Conservation (phyloP, 2,888 invertebrate genomes). For the Caradrina kadenii region DNA sequence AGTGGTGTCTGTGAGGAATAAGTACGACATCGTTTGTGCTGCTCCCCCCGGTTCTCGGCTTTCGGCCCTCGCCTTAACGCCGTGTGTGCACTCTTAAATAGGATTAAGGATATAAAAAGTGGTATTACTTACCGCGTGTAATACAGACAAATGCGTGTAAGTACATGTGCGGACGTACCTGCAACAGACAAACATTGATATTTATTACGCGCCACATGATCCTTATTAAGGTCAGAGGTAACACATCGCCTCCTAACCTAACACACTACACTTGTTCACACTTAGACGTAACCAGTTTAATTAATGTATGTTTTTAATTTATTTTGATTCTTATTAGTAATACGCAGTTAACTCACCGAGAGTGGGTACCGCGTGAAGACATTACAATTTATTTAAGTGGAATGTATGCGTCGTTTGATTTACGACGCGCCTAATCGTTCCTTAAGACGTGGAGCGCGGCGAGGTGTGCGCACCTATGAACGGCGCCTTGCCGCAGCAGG, state of each 20-base stretch:
- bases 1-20: slow-evolving; percentile 42
- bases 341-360: no score
- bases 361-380: no score
- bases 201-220: slow-evolving; percentile 43
- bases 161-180: slow-evolving; percentile 62
- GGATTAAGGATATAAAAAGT: slow-evolving; percentile 60
- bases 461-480: slow-evolving; percentile 33
- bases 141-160: slow-evolving; percentile 46
- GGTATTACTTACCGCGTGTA: slow-evolving; percentile 58
- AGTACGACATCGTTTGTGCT: slow-evolving; percentile 63
- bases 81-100: slow-evolving; percentile 62
- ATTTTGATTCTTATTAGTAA: no score
- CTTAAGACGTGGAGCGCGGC: background rate
- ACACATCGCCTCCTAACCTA: no score
- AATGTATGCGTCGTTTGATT: background rate
- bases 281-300: no score
- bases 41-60: slow-evolving; percentile 28
- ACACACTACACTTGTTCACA: no score
- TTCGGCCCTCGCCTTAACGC: slow-evolving; percentile 13
- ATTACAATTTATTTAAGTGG: no score
- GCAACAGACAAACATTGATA: slow-evolving; percentile 62
- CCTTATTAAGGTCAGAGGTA: background rate
- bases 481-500: slow-evolving; percentile 22
- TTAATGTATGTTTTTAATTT: no score
- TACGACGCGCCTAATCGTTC: background rate